Percentiles rank a stretch among this genome's conserved stretches.
Evolutionary conservation across 2,797 vertebrate species (phyloP).

Genomic region (Otolemur crassicaudatus): DNA sequence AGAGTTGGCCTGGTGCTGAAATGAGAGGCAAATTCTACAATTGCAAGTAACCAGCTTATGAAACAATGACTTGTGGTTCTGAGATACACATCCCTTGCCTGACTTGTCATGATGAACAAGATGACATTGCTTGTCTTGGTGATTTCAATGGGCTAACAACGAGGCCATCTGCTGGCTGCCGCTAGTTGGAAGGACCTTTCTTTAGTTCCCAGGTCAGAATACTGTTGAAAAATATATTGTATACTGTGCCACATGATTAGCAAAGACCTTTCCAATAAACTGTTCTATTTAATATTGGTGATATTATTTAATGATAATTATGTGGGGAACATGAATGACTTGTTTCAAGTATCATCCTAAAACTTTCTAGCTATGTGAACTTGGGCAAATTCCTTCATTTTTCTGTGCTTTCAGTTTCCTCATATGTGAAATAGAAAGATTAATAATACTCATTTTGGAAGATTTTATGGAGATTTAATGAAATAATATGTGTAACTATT

Average conservation of each 20-base stretch:
- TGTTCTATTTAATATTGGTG: not conserved
- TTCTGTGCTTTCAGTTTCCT: not conserved
- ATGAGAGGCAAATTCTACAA: not conserved
- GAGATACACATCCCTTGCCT: not conserved
- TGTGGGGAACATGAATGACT: not conserved
- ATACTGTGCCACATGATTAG: not conserved
- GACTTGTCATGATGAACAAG: not conserved
- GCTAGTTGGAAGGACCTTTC: not conserved
- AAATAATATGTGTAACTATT: not conserved
- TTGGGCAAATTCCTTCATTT: not conserved
- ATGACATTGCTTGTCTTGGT: not conserved
- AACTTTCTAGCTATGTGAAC: not conserved
- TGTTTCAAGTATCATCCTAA: not conserved
- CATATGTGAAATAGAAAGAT: not conserved
- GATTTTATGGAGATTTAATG: not conserved
- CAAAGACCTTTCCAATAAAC: not conserved
- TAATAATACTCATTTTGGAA: not conserved
- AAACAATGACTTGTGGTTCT: not conserved
- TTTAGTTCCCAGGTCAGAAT: not conserved
- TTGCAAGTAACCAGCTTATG: not conserved
- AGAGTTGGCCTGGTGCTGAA: not conserved
- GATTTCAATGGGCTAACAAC: not conserved
- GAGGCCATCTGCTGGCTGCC: not conserved
- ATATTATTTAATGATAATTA: not conserved
- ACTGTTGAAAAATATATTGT: not conserved